A percentile compares a stretch with the other conserved stretches of the same genome.
Evolutionary conservation across 2,888 invertebrate species (phyloP).

Genomic region (Stenichneumon culpator): DNA sequence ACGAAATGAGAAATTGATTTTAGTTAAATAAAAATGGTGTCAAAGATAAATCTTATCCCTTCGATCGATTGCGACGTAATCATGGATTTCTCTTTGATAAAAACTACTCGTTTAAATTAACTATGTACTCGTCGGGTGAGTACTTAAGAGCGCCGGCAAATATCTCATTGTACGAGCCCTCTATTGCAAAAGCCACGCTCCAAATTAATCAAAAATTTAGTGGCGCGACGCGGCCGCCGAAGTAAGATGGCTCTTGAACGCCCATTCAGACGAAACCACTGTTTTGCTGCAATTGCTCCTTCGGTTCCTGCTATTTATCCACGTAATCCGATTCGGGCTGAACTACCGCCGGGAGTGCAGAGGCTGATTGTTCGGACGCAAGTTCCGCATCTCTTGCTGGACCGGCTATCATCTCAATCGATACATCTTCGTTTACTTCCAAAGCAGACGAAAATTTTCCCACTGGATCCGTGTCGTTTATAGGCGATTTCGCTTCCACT

Average conservation of each 20-base stretch:
- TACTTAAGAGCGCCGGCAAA: slow-evolving; percentile 60
- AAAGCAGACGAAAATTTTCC: slow-evolving; percentile 29
- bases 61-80: neutral
- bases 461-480: slow-evolving; percentile 14
- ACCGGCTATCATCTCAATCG: slow-evolving; percentile 24
- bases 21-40: too few species aligned
- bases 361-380: neutral
- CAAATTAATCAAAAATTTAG: neutral
- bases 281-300: slow-evolving; percentile 29
- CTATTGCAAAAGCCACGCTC: neutral
- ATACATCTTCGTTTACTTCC: slow-evolving; percentile 1
- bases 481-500: neutral
- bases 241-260: neutral
- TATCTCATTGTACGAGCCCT: neutral
- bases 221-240: neutral
- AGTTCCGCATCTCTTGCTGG: slow-evolving; percentile 24
- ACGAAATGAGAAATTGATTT: neutral
- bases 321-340: slow-evolving; percentile 19
- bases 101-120: slow-evolving; percentile 79
- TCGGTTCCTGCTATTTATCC: slow-evolving; percentile 29
- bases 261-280: slow-evolving; percentile 41
- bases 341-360: slow-evolving; percentile 10
- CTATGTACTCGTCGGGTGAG: slow-evolving; percentile 85
- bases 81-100: slow-evolving; percentile 6
- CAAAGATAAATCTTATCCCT: too few species aligned